Evolutionary conservation across 92 coral and sea anemone species (phyloP).

Genomic region (Siderastrea radians): DNA sequence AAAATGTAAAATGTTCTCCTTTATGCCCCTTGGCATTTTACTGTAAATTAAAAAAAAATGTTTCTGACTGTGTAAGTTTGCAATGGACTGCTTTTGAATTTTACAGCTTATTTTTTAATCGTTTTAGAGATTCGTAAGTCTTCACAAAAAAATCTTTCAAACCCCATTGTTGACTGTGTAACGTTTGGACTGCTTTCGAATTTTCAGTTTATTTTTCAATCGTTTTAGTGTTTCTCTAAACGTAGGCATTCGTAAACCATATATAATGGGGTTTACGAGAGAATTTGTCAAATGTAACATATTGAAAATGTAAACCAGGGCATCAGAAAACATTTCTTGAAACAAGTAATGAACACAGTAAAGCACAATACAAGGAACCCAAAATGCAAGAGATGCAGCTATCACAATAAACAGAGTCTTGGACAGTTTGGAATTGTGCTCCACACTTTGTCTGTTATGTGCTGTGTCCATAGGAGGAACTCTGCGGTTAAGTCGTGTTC

Average conservation of each 20-base stretch:
- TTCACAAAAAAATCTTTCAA: neutral
- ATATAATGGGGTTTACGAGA: conserved; percentile 4
- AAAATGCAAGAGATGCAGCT: conserved; percentile 1
- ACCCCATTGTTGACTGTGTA: neutral
- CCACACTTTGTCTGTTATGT: neutral
- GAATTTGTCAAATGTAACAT: neutral
- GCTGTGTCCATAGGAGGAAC: neutral
- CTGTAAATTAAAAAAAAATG: too few relatives aligned
- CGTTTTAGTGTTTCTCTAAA: neutral
- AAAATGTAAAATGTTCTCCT: too few relatives aligned
- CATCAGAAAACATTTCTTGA: neutral
- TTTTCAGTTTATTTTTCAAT: neutral
- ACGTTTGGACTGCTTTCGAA: neutral
- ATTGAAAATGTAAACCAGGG: neutral
- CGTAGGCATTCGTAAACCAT: neutral
- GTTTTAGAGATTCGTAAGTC: neutral
- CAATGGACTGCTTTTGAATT: too few relatives aligned
- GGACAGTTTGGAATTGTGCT: neutral
- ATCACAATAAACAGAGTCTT: conserved; percentile 8
- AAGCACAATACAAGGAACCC: neutral
- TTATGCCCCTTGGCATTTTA: too few relatives aligned
- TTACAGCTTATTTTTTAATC: neutral
- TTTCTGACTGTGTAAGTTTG: too few relatives aligned
- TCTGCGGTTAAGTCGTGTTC: neutral
- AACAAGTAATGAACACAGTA: neutral